phyloP scores from a whole-genome alignment of 2,797 vertebrate species.

The Enteromius argenteus region DNA sequence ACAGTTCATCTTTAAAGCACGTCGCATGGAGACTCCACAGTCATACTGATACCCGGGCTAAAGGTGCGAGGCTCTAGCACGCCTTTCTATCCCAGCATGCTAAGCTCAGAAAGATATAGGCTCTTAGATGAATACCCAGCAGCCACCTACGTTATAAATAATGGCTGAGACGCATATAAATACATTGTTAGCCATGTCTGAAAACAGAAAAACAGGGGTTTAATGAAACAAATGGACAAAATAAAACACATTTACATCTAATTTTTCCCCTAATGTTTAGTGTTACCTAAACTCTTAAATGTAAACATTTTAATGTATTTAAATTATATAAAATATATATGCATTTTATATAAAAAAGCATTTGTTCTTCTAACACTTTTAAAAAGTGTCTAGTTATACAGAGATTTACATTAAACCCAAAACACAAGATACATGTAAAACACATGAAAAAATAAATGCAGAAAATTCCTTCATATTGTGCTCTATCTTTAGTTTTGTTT shows the following conservation, averaged over 20 bases:
- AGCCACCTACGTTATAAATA: slow-evolving; percentile 45
- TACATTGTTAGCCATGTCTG: background rate
- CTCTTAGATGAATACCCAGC: slow-evolving; percentile 44
- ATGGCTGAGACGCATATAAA: slow-evolving; percentile 27
- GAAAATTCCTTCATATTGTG: background rate
- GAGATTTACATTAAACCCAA: background rate
- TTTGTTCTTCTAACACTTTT: background rate
- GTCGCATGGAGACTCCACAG: slow-evolving; percentile 70
- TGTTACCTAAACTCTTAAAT: background rate
- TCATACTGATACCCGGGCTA: slow-evolving; percentile 55
- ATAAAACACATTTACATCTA: background rate
- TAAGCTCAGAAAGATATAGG: slow-evolving; percentile 48
- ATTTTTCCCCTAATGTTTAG: background rate
- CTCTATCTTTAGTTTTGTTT: background rate
- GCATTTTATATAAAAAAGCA: too few relatives aligned
- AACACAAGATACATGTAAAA: background rate
- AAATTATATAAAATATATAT: too few relatives aligned
- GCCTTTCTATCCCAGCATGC: slow-evolving; percentile 48
- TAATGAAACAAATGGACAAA: background rate
- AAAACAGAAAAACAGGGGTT: background rate
- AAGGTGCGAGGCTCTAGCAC: slow-evolving; percentile 54
- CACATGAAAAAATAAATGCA: background rate
- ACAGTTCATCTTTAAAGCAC: slow-evolving; percentile 81
- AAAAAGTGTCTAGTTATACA: background rate
- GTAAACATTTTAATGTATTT: too few relatives aligned